Evolutionary conservation across 2,888 invertebrate species (phyloP), one percentile per base, ranked within the genome.

Genomic region (Sesamia inferens): DNA sequence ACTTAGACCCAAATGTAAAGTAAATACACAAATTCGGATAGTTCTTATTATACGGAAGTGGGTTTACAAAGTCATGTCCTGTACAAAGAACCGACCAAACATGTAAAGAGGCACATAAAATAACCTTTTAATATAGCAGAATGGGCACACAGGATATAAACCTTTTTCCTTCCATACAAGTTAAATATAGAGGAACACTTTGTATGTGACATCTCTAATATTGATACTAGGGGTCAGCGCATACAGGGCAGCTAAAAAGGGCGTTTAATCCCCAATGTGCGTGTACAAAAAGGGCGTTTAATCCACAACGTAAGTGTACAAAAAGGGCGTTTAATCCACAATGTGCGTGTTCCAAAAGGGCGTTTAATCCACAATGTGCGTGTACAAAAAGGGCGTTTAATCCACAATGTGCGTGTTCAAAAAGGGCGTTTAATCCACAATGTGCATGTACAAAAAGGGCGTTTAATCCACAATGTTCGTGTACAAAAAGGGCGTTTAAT

Each of bases 111-210:
- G 39, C 11, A 58, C 57, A 58, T 67, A 51, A 77, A 77, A 75
- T n/a, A 67, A 67, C 57, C 76, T 75, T 79, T 75, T 80, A 63
- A 67, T 80, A 58, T 57, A 75, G 14, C 14, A 54, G n/a, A 57
- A 10, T n/a, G 10, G 51, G 57, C n/a, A 63, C n/a, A 19, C 10
- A 11, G 24, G 11, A n/a, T 51, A 10, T 44, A 61, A 75, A 62
- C 62, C 67, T 75, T 80, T 78, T 54, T 24, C 57, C 24, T 54
- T 61, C 55, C 14, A 57, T 58, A 75, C 24, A 58, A 80, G 54
- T 80, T 67, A 79, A 77, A 79, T 74, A 80, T 55, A 75, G 72
- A 63, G 22, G 76, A 76, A 57, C 68, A 63, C 47, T 78, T 68
- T 58, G 47, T 81, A 67, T 63, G 62, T 47, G 39, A 51, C 44